Evolutionary conservation across 2,888 invertebrate species (phyloP), one percentile per base, ranked within the genome.

Genomic region (Idaea aversata): DNA sequence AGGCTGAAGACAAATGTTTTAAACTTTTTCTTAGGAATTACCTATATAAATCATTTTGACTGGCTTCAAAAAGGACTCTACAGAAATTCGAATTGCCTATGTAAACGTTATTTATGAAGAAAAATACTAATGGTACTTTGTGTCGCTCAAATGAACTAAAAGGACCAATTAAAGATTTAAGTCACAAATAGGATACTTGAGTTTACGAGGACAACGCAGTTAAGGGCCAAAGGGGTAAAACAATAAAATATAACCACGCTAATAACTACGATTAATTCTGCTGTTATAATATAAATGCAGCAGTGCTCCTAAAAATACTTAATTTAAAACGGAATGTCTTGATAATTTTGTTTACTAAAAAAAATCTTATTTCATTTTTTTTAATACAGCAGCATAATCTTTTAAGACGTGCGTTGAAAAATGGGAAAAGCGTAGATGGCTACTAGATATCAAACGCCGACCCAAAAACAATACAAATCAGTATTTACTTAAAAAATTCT

Each of bases 301-400:
- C 80, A 73, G 77, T 77, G 81, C 84, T 81, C 78, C 79, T 80
- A 83, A 84, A 82, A 82, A 78, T 69, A 84, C 82, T 81, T 78
- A 75, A 25, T 80, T 75, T 71, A 72, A 78, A 79, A 76, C 80
- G 82, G 84, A 85, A 79, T 81, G 83, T 81, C 74, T 81, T 83
- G 84, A 85, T 86, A 86, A 88, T 88, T 86, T 87, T 82, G 86
- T 87, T 85, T 87, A 86, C 84, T 84, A 84, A 83, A 85, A 75
- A 75, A 80, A 76, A 75, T 77, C 79, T 80, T 77, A 81, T 75
- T 79, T 75, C 83, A 88, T 89, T 83, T 75, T 87, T 88, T 90
- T 90, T 86, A 90, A 90, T 88, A 87, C 74, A 86, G 90, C 87
- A 88, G 76, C 86, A 89, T 89, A 88, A 85, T 86, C 81, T 86